Evolutionary conservation across 1,140 invertebrate genomes (phyloP).

Genomic region (Nomia melanderi): DNA sequence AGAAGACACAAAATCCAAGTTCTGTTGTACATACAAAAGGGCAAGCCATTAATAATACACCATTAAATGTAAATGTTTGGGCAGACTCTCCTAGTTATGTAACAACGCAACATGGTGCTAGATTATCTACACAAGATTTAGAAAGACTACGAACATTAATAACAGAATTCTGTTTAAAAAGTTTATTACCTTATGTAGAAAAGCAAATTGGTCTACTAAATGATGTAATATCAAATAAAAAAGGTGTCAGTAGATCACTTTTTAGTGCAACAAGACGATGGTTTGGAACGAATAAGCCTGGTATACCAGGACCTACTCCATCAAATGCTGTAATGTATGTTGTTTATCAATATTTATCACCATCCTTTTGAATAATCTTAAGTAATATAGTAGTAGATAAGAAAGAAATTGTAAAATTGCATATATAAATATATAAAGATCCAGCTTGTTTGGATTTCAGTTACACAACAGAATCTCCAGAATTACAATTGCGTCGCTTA

Average conservation of each 20-base stretch:
- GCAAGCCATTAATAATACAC: slow-evolving; percentile 79
- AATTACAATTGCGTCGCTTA: slow-evolving; percentile 94
- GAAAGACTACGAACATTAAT: slow-evolving; percentile 92
- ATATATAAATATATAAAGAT: slow-evolving; percentile 46
- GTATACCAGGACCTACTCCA: slow-evolving; percentile 83
- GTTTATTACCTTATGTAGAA: slow-evolving; percentile 94
- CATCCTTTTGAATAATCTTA: not conserved
- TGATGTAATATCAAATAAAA: slow-evolving; percentile 92
- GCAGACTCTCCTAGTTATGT: slow-evolving; percentile 79
- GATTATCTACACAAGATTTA: slow-evolving; percentile 90
- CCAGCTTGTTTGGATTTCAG: slow-evolving; percentile 78
- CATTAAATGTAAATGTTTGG: slow-evolving; percentile 84
- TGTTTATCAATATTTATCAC: slow-evolving; percentile 38
- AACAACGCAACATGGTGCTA: slow-evolving; percentile 85
- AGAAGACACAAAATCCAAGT: slow-evolving; percentile 69
- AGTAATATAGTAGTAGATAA: not conserved
- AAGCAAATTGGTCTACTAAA: slow-evolving; percentile 90
- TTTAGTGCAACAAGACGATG: slow-evolving; percentile 96
- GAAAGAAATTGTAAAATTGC: not conserved
- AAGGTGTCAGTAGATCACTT: slow-evolving; percentile 94
- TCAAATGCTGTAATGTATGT: slow-evolving; percentile 91
- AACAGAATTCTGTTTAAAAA: slow-evolving; percentile 93
- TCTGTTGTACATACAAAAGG: slow-evolving; percentile 44
- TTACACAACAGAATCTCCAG: slow-evolving; percentile 93
- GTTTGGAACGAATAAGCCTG: slow-evolving; percentile 94